Evolutionary conservation across 2,113 vertebrate genomes (phyloP).

Genomic region (Chaetura pelagica): DNA sequence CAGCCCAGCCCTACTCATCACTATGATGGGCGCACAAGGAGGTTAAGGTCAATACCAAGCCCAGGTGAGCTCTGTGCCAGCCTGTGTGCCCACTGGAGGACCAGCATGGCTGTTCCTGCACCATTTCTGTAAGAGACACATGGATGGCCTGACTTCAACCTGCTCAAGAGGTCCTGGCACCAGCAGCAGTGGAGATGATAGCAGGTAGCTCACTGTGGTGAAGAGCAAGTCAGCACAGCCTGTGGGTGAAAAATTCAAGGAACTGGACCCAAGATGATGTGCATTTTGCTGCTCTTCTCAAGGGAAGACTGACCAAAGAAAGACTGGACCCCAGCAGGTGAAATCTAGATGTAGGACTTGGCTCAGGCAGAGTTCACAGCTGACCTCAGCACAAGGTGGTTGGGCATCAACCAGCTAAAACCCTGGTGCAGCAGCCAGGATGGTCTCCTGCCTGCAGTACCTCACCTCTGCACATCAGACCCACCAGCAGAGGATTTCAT

Average conservation of each 20-base stretch:
- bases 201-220: neutral
- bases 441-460: neutral
- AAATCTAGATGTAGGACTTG: neutral
- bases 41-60: neutral
- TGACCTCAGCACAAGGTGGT: neutral
- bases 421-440: neutral
- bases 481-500: neutral
- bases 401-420: neutral
- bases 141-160: neutral
- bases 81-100: rapidly evolving
- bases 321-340: neutral
- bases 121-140: rapidly evolving
- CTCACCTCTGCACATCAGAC: neutral
- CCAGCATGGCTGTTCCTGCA: neutral
- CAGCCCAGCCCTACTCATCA: rapidly evolving
- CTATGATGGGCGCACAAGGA: neutral
- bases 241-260: neutral
- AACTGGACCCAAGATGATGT: neutral
- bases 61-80: rapidly evolving
- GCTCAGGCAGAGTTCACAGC: neutral
- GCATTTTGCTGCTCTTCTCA: neutral
- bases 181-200: neutral
- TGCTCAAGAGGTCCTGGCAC: neutral
- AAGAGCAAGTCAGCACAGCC: neutral
- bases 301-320: neutral